Conservation (phyloP, 2,797 vertebrate species). For the Onychomys torridus region DNA sequence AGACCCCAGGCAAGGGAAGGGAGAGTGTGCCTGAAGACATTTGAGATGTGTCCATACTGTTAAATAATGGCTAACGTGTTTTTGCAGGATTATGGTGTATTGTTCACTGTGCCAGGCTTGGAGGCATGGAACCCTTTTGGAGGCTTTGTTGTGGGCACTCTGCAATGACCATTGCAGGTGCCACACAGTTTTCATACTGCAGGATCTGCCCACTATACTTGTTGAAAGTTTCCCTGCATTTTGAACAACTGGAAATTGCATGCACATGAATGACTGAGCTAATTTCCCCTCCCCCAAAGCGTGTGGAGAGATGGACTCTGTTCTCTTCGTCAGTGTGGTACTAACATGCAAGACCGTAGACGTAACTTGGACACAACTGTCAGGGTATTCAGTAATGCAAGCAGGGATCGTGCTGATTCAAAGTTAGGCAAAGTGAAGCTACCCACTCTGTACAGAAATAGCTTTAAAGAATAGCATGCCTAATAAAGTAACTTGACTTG, state of each 20-base stretch:
- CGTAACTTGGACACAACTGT: not conserved
- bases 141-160: not conserved
- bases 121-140: not conserved
- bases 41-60: not conserved
- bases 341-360: too few relatives aligned
- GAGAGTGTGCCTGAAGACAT: not conserved
- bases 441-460: not conserved
- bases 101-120: not conserved
- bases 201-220: fast-evolving
- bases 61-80: not conserved
- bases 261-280: not conserved
- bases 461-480: not conserved
- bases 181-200: too few relatives aligned
- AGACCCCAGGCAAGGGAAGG: not conserved
- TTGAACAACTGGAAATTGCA: not conserved
- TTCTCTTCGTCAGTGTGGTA: not conserved
- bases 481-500: not conserved
- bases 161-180: fast-evolving
- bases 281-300: not conserved
- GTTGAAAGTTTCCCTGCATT: not conserved
- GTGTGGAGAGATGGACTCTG: not conserved
- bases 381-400: not conserved
- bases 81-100: too few relatives aligned
- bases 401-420: not conserved
- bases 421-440: not conserved